A percentile compares a stretch with the other conserved stretches of the same genome.
phyloP scores from a whole-genome alignment of 2,888 invertebrate genomes.

The Kryphioiulus occultus region DNA sequence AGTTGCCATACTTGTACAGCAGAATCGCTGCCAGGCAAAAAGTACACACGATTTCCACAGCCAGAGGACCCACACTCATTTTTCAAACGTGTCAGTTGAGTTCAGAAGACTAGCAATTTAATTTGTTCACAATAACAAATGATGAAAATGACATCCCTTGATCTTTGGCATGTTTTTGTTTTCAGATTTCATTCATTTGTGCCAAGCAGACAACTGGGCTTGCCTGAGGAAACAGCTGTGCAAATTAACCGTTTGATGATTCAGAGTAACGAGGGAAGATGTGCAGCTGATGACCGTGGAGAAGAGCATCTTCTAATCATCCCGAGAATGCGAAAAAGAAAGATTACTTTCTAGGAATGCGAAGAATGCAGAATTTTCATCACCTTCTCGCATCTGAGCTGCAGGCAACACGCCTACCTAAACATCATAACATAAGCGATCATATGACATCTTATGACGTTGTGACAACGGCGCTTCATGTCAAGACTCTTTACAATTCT shows the following conservation, averaged over 20 bases:
- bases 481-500: not conserved
- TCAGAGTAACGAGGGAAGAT: not conserved
- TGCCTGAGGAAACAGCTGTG: not conserved
- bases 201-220: not conserved
- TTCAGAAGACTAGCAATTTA: not conserved
- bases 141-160: not conserved
- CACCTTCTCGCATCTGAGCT: not conserved
- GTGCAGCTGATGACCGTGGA: not conserved
- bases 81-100: not conserved
- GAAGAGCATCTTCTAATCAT: conserved; percentile 17
- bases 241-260: not conserved
- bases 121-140: not conserved
- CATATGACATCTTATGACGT: not conserved
- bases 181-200: conserved; percentile 10
- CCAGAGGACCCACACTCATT: conserved; percentile 78
- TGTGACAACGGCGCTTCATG: not conserved
- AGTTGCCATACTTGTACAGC: conserved; percentile 94
- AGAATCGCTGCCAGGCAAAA: conserved; percentile 78
- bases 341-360: not conserved
- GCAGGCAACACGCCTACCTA: too few relatives aligned
- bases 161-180: not conserved
- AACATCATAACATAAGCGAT: too few relatives aligned
- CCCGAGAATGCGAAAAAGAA: not conserved
- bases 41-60: conserved; percentile 81
- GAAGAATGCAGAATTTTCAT: not conserved